phyloP scores from a whole-genome alignment of 2,113 vertebrate genomes.

The Gymnorhina tibicen region DNA sequence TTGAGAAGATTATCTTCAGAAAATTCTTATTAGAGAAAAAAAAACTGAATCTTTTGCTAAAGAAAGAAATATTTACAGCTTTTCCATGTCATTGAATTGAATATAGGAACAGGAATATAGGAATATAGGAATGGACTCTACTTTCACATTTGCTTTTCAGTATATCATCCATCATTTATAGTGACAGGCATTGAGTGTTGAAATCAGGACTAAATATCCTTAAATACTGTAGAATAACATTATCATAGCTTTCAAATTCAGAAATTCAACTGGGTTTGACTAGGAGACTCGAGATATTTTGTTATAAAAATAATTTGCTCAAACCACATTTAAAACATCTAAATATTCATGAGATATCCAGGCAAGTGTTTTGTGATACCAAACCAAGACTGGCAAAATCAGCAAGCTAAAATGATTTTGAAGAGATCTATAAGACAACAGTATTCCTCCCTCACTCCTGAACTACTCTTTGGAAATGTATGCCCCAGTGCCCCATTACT shows the following conservation, averaged over 20 bases:
- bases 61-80: not conserved
- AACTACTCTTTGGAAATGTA: not conserved
- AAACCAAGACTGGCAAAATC: not conserved
- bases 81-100: not conserved
- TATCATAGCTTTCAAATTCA: not conserved
- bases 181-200: not conserved
- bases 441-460: not conserved
- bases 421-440: not conserved
- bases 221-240: not conserved
- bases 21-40: not conserved
- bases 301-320: not conserved
- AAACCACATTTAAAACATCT: not conserved
- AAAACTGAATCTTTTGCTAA: fast-evolving
- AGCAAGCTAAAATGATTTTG: not conserved
- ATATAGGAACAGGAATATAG: too few relatives aligned
- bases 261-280: not conserved
- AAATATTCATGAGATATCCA: not conserved
- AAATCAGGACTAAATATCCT: not conserved
- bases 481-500: not conserved
- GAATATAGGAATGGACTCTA: not conserved
- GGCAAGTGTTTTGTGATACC: not conserved
- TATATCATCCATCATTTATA: not conserved
- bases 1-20: not conserved
- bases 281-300: not conserved
- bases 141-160: not conserved